Evolutionary conservation across 2,888 invertebrate species (phyloP), one percentile per base, ranked within the genome.

Genomic region (Spialia ferax): DNA sequence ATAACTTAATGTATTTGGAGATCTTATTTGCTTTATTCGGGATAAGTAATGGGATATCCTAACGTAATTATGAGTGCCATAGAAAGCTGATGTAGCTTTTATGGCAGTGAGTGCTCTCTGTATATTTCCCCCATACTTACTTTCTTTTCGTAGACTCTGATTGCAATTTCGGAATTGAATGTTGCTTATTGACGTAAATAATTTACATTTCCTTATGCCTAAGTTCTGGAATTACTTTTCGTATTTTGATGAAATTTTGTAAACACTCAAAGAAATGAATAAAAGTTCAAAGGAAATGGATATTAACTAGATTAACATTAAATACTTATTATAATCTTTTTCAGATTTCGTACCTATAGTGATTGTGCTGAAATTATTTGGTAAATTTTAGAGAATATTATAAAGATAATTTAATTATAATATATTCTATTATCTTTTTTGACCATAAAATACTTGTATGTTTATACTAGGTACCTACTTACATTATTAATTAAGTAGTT

Each of bases 151-250:
- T 54, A 66, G 50, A 42, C 15, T 59, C 50, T 29, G 65, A 54
- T 66, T 66, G 42, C 65, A 65, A 52, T 65, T 65, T 65, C 52
- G 35, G 65, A 66, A 66, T 57, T 66, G 59, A 66, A 66, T 65
- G 65, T 60, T 54, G 65, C 42, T 66, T 54, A 66, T 66, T 60
- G 65, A 54, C 54, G 52, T 60, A 60, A 22, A 54, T 54, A 18
- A 42, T 55, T 63, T 15, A 23, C 26, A 18, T 52, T 65, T 64
- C 23, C 32, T 56, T 42, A 50, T 61, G 26, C 42, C 29, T 45
- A 11, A 56, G 54, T 15, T 20, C 56, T 56, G 15, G 54, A 29
- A 57, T 57, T 35, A 56, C 18, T 15, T 35, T 64, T 29, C 38
- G 57, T 50, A 38, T 50, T 57, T n/a, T 50, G 18, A 64, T 11